phyloP scores from a whole-genome alignment of 2,888 invertebrate species.

The Limnephilus lunatus region DNA sequence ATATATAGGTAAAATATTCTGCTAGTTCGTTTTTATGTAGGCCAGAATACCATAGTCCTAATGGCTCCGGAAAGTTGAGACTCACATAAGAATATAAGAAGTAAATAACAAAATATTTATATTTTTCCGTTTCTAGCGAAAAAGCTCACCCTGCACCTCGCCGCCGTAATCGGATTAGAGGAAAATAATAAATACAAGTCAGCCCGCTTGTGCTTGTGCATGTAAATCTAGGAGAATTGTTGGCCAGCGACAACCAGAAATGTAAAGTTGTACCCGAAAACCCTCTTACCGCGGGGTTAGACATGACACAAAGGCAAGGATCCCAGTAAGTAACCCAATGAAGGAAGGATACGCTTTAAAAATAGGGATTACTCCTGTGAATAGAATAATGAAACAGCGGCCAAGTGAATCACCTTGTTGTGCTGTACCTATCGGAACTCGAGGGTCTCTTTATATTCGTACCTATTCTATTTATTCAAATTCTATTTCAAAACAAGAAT shows the following conservation, averaged over 20 bases:
- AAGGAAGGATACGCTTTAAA: conserved; percentile 43
- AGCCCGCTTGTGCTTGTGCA: conserved; percentile 24
- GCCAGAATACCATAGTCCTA: too few species aligned
- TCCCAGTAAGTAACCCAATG: conserved; percentile 21
- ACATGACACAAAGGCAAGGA: conserved; percentile 36
- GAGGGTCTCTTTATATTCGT: not conserved
- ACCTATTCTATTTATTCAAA: not conserved
- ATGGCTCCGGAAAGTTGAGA: too few species aligned
- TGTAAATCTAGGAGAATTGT: conserved; percentile 45
- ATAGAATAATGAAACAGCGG: conserved; percentile 46
- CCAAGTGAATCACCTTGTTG: not conserved
- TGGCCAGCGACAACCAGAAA: conserved; percentile 16
- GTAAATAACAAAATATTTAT: too few species aligned
- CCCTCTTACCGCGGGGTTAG: conserved; percentile 47
- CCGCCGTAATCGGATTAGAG: not conserved
- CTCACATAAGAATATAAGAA: too few species aligned
- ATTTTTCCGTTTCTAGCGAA: not conserved
- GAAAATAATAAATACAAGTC: conserved; percentile 22
- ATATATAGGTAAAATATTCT: too few species aligned
- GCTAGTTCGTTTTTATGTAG: too few species aligned
- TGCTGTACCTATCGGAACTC: not conserved
- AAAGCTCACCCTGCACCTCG: not conserved
- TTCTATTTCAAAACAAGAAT: not conserved
- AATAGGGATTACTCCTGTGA: conserved; percentile 45
- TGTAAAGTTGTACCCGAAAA: conserved; percentile 48